Conservation (phyloP, 2,888 invertebrate genomes). For the Saturnia japonica region DNA sequence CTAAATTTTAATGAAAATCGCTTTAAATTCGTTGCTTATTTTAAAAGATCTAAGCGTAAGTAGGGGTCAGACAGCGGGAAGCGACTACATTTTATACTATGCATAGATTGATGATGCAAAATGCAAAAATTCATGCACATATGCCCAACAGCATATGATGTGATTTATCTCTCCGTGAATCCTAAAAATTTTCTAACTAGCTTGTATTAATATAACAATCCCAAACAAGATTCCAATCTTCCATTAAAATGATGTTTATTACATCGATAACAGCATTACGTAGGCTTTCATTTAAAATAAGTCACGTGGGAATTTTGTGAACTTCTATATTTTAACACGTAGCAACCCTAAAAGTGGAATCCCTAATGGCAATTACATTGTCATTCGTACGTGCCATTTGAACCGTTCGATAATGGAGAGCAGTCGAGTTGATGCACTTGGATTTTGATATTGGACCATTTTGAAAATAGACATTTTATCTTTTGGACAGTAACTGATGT, state of each 20-base stretch:
- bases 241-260: neutral
- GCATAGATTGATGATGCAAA: too few species aligned
- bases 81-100: too few species aligned
- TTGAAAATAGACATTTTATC: neutral
- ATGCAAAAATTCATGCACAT: too few species aligned
- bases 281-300: too few species aligned
- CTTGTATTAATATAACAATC: neutral
- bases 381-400: constrained; percentile 51
- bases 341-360: constrained; percentile 21
- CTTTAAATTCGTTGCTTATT: too few species aligned
- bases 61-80: too few species aligned
- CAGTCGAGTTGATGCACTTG: constrained; percentile 9
- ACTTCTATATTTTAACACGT: neutral
- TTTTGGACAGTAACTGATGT: neutral
- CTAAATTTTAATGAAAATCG: too few species aligned
- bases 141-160: too few species aligned
- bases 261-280: neutral
- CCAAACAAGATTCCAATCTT: neutral
- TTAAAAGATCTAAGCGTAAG: too few species aligned
- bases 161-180: too few species aligned
- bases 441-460: constrained; percentile 1
- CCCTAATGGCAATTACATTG: constrained; percentile 62
- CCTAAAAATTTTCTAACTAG: too few species aligned
- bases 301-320: too few species aligned
- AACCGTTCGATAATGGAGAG: constrained; percentile 54